Conservation (phyloP, 53 echinoderm and acorn worm genomes). For the Holothuria leucospilota region DNA sequence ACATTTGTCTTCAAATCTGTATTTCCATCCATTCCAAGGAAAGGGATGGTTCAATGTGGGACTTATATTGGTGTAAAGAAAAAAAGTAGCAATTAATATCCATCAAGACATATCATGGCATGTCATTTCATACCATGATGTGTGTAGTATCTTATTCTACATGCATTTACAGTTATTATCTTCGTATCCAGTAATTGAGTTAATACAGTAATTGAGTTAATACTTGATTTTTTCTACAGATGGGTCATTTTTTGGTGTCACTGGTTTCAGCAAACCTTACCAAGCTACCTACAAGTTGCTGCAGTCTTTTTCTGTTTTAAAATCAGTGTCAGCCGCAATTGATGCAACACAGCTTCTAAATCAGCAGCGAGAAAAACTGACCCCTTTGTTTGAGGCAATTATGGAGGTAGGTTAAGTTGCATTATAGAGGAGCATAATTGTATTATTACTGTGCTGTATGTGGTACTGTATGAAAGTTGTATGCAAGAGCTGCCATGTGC, state of each 20-base stretch:
- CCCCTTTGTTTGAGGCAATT: slow-evolving; percentile 9
- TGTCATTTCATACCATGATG: no score
- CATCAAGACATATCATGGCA: no score
- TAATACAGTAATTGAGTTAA: background rate
- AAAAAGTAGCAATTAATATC: no score
- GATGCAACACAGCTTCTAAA: background rate
- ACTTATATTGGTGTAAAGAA: no score
- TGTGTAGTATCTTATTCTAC: no score
- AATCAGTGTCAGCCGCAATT: slow-evolving; percentile 11
- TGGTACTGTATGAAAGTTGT: background rate
- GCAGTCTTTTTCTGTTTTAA: slow-evolving; percentile 57
- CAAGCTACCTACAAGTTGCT: slow-evolving; percentile 75
- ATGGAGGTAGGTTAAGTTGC: slow-evolving; percentile 1
- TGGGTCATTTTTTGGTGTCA: slow-evolving; percentile 63
- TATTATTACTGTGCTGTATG: no score
- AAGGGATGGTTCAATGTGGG: no score
- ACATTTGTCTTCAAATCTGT: no score
- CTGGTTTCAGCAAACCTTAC: slow-evolving; percentile 76
- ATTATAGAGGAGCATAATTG: no score
- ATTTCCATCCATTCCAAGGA: no score
- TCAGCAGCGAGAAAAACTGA: background rate
- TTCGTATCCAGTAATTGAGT: background rate
- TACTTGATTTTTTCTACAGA: background rate
- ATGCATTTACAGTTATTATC: no score
- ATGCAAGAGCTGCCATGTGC: background rate